A percentile compares a stretch with the other conserved stretches of the same genome.
These are phyloP conservation scores for Elaphurus davidianus DNA, from an alignment of 2,113 vertebrate genomes.

Conservation along the genomic window DNA sequence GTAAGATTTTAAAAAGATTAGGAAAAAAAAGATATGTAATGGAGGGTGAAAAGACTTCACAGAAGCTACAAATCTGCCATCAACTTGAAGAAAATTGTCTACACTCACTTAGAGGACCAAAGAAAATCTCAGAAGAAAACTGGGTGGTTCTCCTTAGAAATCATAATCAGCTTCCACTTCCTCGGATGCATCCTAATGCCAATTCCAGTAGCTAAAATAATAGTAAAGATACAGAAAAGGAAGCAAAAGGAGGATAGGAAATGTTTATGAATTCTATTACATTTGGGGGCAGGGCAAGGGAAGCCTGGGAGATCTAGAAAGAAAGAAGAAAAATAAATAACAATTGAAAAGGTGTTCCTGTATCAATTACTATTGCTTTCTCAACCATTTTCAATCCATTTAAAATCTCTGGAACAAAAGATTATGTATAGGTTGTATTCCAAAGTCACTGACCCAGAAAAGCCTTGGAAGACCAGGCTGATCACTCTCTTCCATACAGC, in stretches of 20 bases:
- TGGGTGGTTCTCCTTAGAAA: conserved; percentile 33
- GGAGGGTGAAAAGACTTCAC: background rate
- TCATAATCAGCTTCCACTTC: background rate
- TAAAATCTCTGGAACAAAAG: background rate
- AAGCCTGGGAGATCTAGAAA: background rate
- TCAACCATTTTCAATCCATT: background rate
- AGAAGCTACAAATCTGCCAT: background rate
- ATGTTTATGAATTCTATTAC: background rate
- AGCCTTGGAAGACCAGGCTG: background rate
- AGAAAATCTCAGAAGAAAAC: background rate
- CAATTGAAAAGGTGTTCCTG: background rate
- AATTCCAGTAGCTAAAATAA: conserved; percentile 15
- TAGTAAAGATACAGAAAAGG: background rate
- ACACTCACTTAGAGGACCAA: background rate
- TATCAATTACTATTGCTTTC: background rate
- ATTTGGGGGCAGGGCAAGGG: background rate
- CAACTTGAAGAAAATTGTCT: background rate
- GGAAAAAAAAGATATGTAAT: background rate
- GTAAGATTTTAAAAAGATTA: background rate
- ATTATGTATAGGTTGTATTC: background rate
- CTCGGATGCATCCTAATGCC: background rate
- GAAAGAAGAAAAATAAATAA: background rate
- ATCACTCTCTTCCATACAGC: background rate
- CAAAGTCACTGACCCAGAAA: background rate
- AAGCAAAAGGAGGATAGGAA: background rate